Conservation (phyloP, 2,113 vertebrate species). For the Aplodontia rufa region DNA sequence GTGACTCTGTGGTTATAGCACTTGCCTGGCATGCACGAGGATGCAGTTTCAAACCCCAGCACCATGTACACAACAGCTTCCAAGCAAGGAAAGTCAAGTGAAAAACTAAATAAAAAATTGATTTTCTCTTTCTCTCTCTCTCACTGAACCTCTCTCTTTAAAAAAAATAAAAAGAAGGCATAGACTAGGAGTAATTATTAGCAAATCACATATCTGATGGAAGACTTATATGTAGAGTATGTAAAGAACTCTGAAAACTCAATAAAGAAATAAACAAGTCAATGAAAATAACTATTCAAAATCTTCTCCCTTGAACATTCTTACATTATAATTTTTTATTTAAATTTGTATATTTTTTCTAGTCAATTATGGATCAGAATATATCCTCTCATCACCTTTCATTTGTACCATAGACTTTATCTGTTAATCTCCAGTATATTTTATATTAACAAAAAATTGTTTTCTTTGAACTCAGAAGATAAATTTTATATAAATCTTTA, state of each 20-base stretch:
- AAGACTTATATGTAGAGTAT: neutral
- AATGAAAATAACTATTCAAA: slow-evolving; percentile 8
- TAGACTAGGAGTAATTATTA: too few species aligned
- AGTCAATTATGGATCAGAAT: neutral
- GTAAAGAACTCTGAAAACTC: slow-evolving; percentile 14
- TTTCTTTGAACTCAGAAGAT: slow-evolving; percentile 16
- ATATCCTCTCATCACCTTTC: neutral
- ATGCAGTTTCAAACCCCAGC: too few species aligned
- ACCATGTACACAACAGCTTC: too few species aligned
- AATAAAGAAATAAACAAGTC: slow-evolving; percentile 3
- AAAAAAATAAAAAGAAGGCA: too few species aligned
- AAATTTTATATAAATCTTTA: slow-evolving; percentile 2
- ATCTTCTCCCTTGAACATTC: neutral
- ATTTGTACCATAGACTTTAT: neutral
- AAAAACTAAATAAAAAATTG: too few species aligned
- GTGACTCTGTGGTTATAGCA: too few species aligned
- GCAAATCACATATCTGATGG: slow-evolving; percentile 3
- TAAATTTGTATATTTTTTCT: neutral
- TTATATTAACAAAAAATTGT: neutral
- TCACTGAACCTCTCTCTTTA: too few species aligned
- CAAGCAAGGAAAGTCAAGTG: too few species aligned
- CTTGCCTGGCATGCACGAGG: too few species aligned
- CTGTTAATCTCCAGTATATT: neutral
- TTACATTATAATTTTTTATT: neutral
- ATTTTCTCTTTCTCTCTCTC: too few species aligned